Conservation (phyloP, 2,888 invertebrate species). For the Calliphora vomitoria region DNA sequence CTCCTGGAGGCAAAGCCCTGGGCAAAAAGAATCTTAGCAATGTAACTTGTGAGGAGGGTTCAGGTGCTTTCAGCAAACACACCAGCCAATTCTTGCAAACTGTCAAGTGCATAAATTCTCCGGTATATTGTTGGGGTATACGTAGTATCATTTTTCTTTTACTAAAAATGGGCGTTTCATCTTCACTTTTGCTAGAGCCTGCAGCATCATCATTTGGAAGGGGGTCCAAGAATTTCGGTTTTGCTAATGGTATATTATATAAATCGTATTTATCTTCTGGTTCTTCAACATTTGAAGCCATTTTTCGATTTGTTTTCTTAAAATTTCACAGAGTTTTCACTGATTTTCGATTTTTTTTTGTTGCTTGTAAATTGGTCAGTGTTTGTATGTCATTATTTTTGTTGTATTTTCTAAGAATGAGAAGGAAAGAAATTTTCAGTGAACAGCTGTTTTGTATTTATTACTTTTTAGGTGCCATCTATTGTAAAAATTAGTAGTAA, state of each 20-base stretch:
- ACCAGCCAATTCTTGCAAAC: slow-evolving; percentile 93
- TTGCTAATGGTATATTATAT: slow-evolving; percentile 64
- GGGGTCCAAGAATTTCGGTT: slow-evolving; percentile 79
- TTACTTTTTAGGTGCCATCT: not conserved
- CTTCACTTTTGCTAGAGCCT: slow-evolving; percentile 75
- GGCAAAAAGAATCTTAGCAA: slow-evolving; percentile 93
- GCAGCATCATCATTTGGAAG: slow-evolving; percentile 61
- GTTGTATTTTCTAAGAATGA: slow-evolving; percentile 15
- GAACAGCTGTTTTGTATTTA: slow-evolving; percentile 34
- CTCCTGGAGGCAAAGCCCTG: slow-evolving; percentile 91
- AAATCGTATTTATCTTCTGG: slow-evolving; percentile 20
- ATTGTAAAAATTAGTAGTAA: not conserved
- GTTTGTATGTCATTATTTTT: slow-evolving; percentile 22
- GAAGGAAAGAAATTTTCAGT: not conserved
- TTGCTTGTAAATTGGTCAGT: not conserved
- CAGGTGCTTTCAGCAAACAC: slow-evolving; percentile 92
- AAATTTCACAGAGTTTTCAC: slow-evolving; percentile 6
- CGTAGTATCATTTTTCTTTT: slow-evolving; percentile 93
- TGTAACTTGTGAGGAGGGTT: slow-evolving; percentile 80
- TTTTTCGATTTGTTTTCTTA: slow-evolving; percentile 39
- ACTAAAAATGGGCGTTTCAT: slow-evolving; percentile 93
- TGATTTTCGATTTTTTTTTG: not conserved
- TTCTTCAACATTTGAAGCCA: slow-evolving; percentile 61
- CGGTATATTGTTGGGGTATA: slow-evolving; percentile 87
- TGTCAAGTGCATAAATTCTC: slow-evolving; percentile 90